These are phyloP conservation scores for Liolophura sinensis DNA, from an alignment of 1,140 invertebrate species.

Conservation along the genomic window DNA sequence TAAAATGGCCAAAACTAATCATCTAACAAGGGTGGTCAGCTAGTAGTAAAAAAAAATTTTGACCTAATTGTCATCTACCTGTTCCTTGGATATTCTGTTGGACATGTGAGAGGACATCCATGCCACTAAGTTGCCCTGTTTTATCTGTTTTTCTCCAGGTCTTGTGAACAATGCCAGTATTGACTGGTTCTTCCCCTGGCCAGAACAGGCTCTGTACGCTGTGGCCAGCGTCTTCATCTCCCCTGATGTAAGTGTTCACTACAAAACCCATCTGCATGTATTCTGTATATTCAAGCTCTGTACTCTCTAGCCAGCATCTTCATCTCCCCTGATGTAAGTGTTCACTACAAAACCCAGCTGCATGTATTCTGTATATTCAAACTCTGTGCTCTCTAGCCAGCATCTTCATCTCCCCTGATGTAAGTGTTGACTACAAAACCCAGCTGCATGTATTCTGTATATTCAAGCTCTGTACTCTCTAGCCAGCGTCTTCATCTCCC, in stretches of 20 bases:
- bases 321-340: slow-evolving; percentile 62
- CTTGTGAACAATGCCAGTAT: slow-evolving; percentile 61
- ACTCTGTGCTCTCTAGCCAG: too few species aligned
- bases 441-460: too few species aligned
- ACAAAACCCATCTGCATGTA: neutral
- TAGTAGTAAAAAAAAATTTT: too few species aligned
- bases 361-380: too few species aligned
- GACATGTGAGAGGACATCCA: neutral
- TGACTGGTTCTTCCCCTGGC: slow-evolving; percentile 62
- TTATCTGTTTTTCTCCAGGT: slow-evolving; percentile 33
- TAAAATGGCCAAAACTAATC: too few species aligned
- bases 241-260: slow-evolving; percentile 47
- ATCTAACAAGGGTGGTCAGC: too few species aligned
- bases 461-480: too few species aligned
- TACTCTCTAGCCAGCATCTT: slow-evolving; percentile 61
- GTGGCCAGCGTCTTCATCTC: slow-evolving; percentile 80
- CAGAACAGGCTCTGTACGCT: slow-evolving; percentile 66
- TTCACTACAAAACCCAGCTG: neutral
- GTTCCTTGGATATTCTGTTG: too few species aligned
- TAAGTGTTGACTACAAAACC: slow-evolving; percentile 23
- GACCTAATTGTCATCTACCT: too few species aligned
- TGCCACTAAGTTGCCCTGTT: neutral
- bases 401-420: slow-evolving; percentile 69
- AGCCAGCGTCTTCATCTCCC: slow-evolving; percentile 66
- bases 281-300: too few species aligned